Conservation (phyloP, 2,113 vertebrate genomes). For the Ursus arctos region DNA sequence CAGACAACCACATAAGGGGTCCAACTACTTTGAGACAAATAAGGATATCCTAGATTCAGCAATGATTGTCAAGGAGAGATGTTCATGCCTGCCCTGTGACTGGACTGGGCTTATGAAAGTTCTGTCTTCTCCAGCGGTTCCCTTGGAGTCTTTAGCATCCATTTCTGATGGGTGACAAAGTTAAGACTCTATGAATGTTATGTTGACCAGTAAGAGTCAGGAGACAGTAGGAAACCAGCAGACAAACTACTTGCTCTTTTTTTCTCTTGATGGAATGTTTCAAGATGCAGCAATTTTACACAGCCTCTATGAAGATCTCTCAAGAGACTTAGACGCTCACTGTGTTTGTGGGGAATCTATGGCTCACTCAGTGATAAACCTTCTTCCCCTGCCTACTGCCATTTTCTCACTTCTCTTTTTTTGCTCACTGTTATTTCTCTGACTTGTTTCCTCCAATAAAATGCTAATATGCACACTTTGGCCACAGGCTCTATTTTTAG, state of each 20-base stretch:
- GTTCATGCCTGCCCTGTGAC: accelerated
- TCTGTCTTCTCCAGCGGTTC: background rate
- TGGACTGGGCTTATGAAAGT: background rate
- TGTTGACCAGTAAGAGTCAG: background rate
- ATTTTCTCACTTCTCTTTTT: background rate
- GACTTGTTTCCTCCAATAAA: background rate
- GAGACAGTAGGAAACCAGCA: background rate
- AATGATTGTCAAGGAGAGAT: background rate
- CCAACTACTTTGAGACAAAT: background rate
- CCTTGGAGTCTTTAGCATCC: background rate
- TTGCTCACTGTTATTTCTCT: background rate
- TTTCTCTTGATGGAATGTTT: background rate
- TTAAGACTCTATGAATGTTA: background rate
- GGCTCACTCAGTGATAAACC: background rate
- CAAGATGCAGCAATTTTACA: background rate
- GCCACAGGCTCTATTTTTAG: background rate
- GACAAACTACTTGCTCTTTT: background rate
- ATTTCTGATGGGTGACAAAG: background rate
- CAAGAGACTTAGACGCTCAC: background rate
- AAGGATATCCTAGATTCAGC: background rate
- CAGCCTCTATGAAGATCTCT: background rate
- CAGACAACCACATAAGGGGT: background rate
- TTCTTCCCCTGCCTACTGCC: background rate
- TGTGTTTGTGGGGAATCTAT: background rate
- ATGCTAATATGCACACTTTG: background rate